Evolutionary conservation across 2,888 invertebrate genomes (phyloP).

Genomic region (Chloroclysta siterata): DNA sequence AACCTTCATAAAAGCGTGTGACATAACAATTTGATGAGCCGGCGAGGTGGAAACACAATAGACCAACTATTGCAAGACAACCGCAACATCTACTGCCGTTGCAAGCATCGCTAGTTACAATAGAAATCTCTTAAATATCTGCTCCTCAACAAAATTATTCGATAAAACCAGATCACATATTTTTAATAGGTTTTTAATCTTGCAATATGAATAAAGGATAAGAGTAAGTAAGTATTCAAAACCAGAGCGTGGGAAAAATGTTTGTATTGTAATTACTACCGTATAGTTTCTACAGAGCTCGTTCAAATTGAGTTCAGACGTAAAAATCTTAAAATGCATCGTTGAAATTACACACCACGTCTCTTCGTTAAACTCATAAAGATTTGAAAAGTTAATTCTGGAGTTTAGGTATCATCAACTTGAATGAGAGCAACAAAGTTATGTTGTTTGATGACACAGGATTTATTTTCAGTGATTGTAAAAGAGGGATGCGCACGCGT

Average conservation of each 20-base stretch:
- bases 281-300: slow-evolving; percentile 11
- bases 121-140: slow-evolving; percentile 43
- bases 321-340: slow-evolving; percentile 33
- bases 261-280: slow-evolving; percentile 5
- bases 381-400: slow-evolving; percentile 48
- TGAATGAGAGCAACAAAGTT: slow-evolving; percentile 37
- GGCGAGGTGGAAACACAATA: slow-evolving; percentile 76
- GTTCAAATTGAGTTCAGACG: slow-evolving; percentile 32
- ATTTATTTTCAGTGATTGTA: slow-evolving; percentile 48
- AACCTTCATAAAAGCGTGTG: slow-evolving; percentile 60
- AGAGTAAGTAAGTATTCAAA: slow-evolving; percentile 3
- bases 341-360: slow-evolving; percentile 31
- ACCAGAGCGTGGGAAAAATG: slow-evolving; percentile 31
- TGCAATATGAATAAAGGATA: neutral
- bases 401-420: slow-evolving; percentile 39
- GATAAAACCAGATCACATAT: neutral
- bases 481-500: slow-evolving; percentile 44
- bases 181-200: neutral
- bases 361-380: slow-evolving; percentile 41
- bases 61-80: slow-evolving; percentile 55
- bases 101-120: slow-evolving; percentile 58
- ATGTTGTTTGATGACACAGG: slow-evolving; percentile 41
- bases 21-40: slow-evolving; percentile 67
- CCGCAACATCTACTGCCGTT: slow-evolving; percentile 54
- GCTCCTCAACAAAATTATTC: slow-evolving; percentile 14